phyloP scores from a whole-genome alignment of 1,140 invertebrate genomes.

The Acyrthosiphon pisum region DNA sequence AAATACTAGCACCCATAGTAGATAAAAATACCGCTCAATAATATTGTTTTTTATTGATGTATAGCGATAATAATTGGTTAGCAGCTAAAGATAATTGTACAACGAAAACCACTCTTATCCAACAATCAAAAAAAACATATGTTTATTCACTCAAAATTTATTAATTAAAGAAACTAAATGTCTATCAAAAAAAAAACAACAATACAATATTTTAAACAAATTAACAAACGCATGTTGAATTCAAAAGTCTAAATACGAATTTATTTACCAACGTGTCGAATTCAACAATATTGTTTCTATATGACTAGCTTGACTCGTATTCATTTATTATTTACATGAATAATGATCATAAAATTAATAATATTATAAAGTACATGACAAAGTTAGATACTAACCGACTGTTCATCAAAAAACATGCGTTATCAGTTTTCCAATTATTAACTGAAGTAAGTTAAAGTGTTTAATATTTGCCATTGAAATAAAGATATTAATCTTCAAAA shows the following conservation, averaged over 20 bases:
- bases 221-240: not conserved
- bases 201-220: conserved; percentile 40
- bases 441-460: not conserved
- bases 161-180: conserved; percentile 35
- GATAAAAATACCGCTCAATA: not conserved
- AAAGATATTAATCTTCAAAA: not conserved
- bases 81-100: not conserved
- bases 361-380: conserved; percentile 7
- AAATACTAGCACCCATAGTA: not conserved
- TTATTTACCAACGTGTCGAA: not conserved
- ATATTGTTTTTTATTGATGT: not conserved
- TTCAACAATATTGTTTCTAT: conserved; percentile 27
- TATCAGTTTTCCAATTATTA: not conserved
- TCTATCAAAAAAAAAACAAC: conserved; percentile 29
- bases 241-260: not conserved
- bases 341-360: conserved; percentile 30
- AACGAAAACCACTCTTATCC: conserved; percentile 34
- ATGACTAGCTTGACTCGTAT: conserved; percentile 54
- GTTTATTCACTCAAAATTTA: conserved; percentile 49
- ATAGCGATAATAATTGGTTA: conserved; percentile 18
- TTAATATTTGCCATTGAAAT: not conserved
- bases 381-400: conserved; percentile 31
- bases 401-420: conserved; percentile 14
- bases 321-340: conserved; percentile 49
- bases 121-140: conserved; percentile 22